A percentile compares a stretch with the other conserved stretches of the same genome.
Evolutionary conservation across 2,888 invertebrate species (phyloP).

Genomic region (Drosophila sordidula): DNA sequence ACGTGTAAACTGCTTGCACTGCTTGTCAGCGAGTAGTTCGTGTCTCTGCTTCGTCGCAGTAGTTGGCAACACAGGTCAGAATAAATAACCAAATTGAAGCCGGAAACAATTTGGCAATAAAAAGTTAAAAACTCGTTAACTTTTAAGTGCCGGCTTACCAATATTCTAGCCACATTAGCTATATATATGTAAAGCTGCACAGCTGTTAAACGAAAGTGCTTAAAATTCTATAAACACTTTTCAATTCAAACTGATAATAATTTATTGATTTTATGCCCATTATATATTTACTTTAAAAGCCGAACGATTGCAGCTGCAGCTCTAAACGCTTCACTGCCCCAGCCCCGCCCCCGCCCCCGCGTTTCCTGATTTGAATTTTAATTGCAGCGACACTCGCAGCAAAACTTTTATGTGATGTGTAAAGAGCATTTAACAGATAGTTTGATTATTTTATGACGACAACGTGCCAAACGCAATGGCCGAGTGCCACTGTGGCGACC

Average conservation of each 20-base stretch:
- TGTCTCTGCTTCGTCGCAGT: background rate
- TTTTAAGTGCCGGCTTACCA: background rate
- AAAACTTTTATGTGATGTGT: slow-evolving; percentile 56
- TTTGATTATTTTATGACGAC: slow-evolving; percentile 71
- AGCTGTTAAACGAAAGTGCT: slow-evolving; percentile 5
- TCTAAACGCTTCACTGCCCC: slow-evolving; percentile 36
- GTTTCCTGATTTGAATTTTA: slow-evolving; percentile 66
- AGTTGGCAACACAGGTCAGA: slow-evolving; percentile 6
- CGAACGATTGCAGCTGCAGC: slow-evolving; percentile 33
- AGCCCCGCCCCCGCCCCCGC: background rate
- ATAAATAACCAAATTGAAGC: background rate
- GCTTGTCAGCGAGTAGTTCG: slow-evolving; percentile 3
- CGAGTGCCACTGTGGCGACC: slow-evolving; percentile 7
- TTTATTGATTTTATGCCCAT: slow-evolving; percentile 14
- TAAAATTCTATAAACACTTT: slow-evolving; percentile 21
- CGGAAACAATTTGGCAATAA: background rate
- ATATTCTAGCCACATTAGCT: background rate
- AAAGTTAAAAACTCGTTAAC: slow-evolving; percentile 2
- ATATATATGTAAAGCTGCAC: background rate
- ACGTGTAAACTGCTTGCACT: background rate
- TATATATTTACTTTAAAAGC: slow-evolving; percentile 13
- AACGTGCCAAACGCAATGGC: slow-evolving; percentile 62
- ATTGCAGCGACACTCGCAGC: slow-evolving; percentile 24
- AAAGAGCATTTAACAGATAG: slow-evolving; percentile 65
- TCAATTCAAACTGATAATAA: slow-evolving; percentile 28